Percentiles rank a stretch among this genome's conserved stretches.
These are phyloP conservation scores for Aphyosemion australe DNA, from an alignment of 2,113 vertebrate genomes.

Conservation along the genomic window DNA sequence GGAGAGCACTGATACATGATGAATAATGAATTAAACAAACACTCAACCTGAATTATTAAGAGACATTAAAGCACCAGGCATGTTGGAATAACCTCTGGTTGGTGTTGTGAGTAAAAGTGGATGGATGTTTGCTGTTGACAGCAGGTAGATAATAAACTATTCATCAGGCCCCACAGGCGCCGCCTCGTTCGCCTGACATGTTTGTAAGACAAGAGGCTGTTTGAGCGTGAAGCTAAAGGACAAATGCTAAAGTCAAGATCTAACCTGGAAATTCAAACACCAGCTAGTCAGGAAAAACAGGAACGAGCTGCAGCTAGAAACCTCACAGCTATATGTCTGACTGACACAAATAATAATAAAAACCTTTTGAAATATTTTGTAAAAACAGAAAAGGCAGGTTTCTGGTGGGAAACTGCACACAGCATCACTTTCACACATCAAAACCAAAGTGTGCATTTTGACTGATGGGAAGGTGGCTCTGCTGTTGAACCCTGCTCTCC, in stretches of 20 bases:
- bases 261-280: neutral
- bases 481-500: too few species aligned
- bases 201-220: constrained; percentile 20
- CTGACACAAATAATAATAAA: too few species aligned
- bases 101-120: constrained; percentile 6
- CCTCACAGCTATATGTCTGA: neutral
- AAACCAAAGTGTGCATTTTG: too few species aligned
- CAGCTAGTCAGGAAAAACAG: neutral
- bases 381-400: too few species aligned
- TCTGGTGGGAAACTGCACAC: too few species aligned
- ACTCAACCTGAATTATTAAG: constrained; percentile 34
- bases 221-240: neutral
- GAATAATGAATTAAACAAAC: constrained; percentile 25
- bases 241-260: neutral
- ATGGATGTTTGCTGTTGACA: constrained; percentile 54
- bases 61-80: constrained; percentile 9
- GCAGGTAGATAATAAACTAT: constrained; percentile 53
- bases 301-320: too few species aligned
- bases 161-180: constrained; percentile 30
- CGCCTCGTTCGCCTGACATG: constrained; percentile 23
- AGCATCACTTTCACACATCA: too few species aligned
- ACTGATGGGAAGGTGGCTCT: too few species aligned
- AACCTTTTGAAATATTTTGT: too few species aligned
- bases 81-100: constrained; percentile 11
- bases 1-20: neutral